Percentiles rank a stretch among this genome's conserved stretches.
Conservation (phyloP, 2,113 vertebrate species). For the Tetraodon nigroviridis region DNA sequence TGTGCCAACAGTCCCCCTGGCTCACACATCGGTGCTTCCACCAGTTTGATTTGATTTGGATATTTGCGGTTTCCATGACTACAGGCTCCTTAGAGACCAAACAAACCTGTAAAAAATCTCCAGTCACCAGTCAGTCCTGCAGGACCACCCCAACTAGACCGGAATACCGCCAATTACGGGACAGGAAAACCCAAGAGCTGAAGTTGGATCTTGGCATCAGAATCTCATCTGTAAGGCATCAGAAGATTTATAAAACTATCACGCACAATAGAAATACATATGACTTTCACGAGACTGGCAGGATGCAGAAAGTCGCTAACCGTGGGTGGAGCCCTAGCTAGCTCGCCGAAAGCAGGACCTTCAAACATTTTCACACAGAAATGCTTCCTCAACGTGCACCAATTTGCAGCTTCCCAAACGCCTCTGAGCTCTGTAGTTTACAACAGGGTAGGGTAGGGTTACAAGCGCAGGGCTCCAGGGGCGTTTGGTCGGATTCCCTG, state of each 20-base stretch:
- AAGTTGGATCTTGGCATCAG: too few relatives aligned
- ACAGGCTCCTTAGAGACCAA: too few relatives aligned
- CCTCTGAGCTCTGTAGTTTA: constrained; percentile 37
- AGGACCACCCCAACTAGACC: too few relatives aligned
- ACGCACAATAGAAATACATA: background rate
- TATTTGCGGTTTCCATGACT: too few relatives aligned
- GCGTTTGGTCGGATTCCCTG: constrained; percentile 8
- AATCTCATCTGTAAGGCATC: background rate
- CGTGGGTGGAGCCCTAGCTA: constrained; percentile 12
- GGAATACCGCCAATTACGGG: too few relatives aligned
- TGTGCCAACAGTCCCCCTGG: too few relatives aligned
- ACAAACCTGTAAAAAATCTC: too few relatives aligned
- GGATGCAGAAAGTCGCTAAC: background rate
- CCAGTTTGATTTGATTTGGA: too few relatives aligned
- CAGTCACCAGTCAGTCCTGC: too few relatives aligned
- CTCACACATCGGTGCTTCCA: too few relatives aligned
- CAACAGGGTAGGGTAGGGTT: constrained; percentile 32
- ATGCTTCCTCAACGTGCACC: constrained; percentile 30
- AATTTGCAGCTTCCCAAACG: constrained; percentile 32
- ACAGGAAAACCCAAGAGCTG: too few relatives aligned
- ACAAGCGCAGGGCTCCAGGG: constrained; percentile 5
- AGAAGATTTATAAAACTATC: background rate
- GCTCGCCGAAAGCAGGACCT: constrained; percentile 28
- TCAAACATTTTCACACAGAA: constrained; percentile 29
- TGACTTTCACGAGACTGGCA: background rate